phyloP scores from a whole-genome alignment of 2,888 invertebrate species.

The Bruchidius siliquastri region DNA sequence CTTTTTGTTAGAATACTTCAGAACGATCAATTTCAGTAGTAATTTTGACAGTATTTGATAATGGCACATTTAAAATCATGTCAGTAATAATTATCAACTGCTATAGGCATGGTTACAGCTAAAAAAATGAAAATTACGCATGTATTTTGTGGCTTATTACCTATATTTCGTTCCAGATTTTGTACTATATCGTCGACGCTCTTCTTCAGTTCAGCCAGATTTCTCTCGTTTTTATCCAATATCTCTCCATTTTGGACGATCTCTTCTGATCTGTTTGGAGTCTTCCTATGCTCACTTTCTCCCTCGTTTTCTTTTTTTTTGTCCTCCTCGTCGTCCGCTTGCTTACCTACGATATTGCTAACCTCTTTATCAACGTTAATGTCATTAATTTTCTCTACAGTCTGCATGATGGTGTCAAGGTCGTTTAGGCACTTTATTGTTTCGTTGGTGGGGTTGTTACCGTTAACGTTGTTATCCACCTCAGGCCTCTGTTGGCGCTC shows the following conservation, averaged over 20 bases:
- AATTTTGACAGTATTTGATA: too few species aligned
- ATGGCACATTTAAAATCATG: too few species aligned
- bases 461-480: background rate
- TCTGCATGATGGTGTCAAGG: constrained; percentile 37
- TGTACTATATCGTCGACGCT: constrained; percentile 45
- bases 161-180: constrained; percentile 37
- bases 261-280: constrained; percentile 43
- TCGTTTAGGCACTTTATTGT: constrained; percentile 35
- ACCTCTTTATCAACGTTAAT: constrained; percentile 39
- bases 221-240: constrained; percentile 39
- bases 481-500: constrained; percentile 50
- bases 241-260: constrained; percentile 34
- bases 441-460: background rate
- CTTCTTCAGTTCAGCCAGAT: constrained; percentile 40
- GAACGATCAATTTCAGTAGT: too few species aligned
- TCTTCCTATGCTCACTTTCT: constrained; percentile 44
- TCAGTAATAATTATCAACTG: too few species aligned
- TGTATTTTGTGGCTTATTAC: too few species aligned
- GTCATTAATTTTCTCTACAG: constrained; percentile 37
- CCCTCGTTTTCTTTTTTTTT: constrained; percentile 25
- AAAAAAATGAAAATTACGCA: too few species aligned
- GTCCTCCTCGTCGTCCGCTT: constrained; percentile 20
- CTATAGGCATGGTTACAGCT: too few species aligned
- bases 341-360: constrained; percentile 32
- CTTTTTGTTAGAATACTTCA: too few species aligned